Conservation (phyloP, 2,113 vertebrate species). For the Naja naja region DNA sequence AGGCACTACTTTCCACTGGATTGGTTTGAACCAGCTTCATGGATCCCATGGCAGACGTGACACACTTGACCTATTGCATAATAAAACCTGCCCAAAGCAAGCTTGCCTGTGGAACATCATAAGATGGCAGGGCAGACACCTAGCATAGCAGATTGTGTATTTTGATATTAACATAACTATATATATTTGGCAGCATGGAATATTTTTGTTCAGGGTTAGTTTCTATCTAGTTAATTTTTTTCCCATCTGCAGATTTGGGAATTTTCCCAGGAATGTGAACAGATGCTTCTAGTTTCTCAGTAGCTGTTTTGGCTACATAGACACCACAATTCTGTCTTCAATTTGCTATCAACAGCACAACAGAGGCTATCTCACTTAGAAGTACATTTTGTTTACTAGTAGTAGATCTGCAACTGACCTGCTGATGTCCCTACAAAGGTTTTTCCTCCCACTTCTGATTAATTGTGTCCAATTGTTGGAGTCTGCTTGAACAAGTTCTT, state of each 20-base stretch:
- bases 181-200: not conserved
- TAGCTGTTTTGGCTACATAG: not conserved
- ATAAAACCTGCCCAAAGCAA: not conserved
- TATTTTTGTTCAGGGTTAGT: not conserved
- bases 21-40: not conserved
- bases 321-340: not conserved
- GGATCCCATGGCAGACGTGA: not conserved
- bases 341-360: not conserved
- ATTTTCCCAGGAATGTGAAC: not conserved
- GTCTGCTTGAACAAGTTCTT: not conserved
- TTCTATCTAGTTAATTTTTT: not conserved
- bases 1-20: not conserved
- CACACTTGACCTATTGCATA: not conserved
- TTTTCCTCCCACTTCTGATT: rapidly evolving
- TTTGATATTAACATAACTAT: not conserved
- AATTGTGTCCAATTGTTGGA: not conserved
- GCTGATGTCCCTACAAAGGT: not conserved
- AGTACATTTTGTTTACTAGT: rapidly evolving
- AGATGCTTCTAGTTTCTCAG: not conserved
- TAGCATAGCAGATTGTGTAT: not conserved
- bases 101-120: not conserved
- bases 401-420: not conserved
- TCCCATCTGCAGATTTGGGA: not conserved
- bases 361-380: not conserved
- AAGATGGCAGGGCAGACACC: not conserved